Percentiles rank a stretch among this genome's conserved stretches.
Conservation (phyloP, 1,140 invertebrate genomes). For the Pteromalus puparum region DNA sequence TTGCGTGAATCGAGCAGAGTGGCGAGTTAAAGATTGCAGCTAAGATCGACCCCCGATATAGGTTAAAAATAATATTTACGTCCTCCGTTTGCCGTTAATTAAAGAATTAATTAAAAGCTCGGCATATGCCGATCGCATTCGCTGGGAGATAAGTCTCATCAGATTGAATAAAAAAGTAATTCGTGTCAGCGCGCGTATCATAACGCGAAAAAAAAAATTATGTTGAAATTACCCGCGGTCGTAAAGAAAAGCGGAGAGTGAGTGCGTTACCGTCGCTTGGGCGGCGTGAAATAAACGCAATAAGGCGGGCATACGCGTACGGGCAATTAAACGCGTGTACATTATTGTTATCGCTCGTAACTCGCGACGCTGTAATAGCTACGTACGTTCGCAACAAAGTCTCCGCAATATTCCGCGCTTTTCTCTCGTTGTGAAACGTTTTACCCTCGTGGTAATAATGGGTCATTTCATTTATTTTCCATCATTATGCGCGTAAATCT, state of each 20-base stretch:
- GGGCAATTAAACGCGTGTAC: conserved; percentile 58
- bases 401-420: conserved; percentile 41
- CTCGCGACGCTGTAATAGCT: conserved; percentile 51
- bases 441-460: conserved; percentile 28
- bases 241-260: conserved; percentile 51
- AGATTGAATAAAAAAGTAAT: conserved; percentile 52
- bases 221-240: conserved; percentile 48
- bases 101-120: conserved; percentile 40
- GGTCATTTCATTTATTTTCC: conserved; percentile 33
- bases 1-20: too few species aligned
- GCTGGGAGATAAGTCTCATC: conserved; percentile 42
- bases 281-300: conserved; percentile 57
- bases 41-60: neutral
- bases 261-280: conserved; percentile 49
- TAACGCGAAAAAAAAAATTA: conserved; percentile 48
- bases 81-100: conserved; percentile 36
- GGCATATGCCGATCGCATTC: conserved; percentile 37
- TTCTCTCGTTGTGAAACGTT: conserved; percentile 51
- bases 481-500: conserved; percentile 42
- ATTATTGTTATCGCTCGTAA: conserved; percentile 56
- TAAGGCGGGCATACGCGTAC: conserved; percentile 54
- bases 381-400: conserved; percentile 48
- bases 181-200: conserved; percentile 46
- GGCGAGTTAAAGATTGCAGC: neutral
- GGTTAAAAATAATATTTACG: conserved; percentile 28